Percentiles rank a stretch among this genome's conserved stretches.
These are phyloP conservation scores for Yponomeuta cagnagella DNA, from an alignment of 2,888 invertebrate genomes.

Conservation along the genomic window DNA sequence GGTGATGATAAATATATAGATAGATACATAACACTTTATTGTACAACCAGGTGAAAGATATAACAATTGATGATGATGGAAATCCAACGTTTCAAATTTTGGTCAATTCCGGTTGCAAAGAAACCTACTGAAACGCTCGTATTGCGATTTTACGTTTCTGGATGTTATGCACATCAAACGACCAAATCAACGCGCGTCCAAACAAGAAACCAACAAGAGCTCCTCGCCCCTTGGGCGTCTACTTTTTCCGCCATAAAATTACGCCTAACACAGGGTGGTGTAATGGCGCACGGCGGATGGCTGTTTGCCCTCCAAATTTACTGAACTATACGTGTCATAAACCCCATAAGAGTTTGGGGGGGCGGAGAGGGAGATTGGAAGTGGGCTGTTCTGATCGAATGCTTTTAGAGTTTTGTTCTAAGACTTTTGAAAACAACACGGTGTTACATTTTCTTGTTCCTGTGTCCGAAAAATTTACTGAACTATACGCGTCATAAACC, in stretches of 20 bases:
- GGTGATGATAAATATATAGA: too few relatives aligned
- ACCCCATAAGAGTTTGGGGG: not conserved
- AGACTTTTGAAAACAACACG: not conserved
- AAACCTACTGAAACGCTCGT: too few relatives aligned
- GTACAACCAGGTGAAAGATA: too few relatives aligned
- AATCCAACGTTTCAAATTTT: too few relatives aligned
- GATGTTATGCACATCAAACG: too few relatives aligned
- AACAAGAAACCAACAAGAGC: not conserved
- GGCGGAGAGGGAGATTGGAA: too few relatives aligned
- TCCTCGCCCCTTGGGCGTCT: not conserved
- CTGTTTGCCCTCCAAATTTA: conserved; percentile 13
- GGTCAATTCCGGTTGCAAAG: too few relatives aligned
- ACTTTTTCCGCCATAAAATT: conserved; percentile 5
- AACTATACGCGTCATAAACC: not conserved
- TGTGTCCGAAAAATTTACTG: not conserved
- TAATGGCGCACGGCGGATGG: conserved; percentile 1
- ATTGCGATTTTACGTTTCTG: too few relatives aligned
- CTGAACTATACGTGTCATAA: conserved; percentile 12
- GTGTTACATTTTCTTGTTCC: not conserved
- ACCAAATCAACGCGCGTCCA: not conserved
- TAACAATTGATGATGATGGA: too few relatives aligned
- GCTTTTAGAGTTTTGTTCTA: not conserved
- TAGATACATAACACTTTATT: too few relatives aligned
- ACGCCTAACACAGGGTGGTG: conserved; percentile 4
- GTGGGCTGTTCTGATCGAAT: not conserved